These are phyloP conservation scores for Leptinotarsa tumamoca DNA, from an alignment of 2,888 invertebrate species.

Conservation along the genomic window DNA sequence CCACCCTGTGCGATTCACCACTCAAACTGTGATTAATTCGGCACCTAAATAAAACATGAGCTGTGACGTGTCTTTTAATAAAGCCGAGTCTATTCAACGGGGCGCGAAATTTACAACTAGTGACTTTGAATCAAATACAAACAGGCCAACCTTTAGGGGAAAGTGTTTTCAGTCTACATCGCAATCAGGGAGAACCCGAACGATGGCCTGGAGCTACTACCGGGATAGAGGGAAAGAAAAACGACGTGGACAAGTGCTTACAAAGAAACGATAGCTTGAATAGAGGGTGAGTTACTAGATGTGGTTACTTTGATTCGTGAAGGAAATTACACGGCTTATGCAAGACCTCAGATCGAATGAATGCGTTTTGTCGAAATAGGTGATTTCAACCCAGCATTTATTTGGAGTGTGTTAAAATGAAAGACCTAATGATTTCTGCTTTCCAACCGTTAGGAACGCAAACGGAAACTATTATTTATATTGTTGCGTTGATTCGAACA, in stretches of 20 bases:
- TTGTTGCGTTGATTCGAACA: too few species aligned
- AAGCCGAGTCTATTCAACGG: slow-evolving; percentile 51
- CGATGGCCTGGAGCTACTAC: slow-evolving; percentile 1
- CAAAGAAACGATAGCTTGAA: slow-evolving; percentile 29
- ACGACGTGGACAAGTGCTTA: slow-evolving; percentile 32
- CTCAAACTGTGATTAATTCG: slow-evolving; percentile 33
- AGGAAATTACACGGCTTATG: slow-evolving; percentile 27
- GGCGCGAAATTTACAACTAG: slow-evolving; percentile 55
- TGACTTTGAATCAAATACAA: slow-evolving; percentile 54
- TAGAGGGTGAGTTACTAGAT: slow-evolving; percentile 36
- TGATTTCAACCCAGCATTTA: too few species aligned
- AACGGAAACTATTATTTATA: too few species aligned
- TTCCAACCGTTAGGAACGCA: too few species aligned
- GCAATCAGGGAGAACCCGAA: slow-evolving; percentile 46
- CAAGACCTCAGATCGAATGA: slow-evolving; percentile 25
- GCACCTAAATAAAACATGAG: slow-evolving; percentile 55
- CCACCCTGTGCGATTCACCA: not conserved
- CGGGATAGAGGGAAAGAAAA: slow-evolving; percentile 19
- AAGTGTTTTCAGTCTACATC: slow-evolving; percentile 49
- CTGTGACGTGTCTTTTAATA: slow-evolving; percentile 56
- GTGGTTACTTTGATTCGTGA: slow-evolving; percentile 29
- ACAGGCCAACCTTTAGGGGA: slow-evolving; percentile 30
- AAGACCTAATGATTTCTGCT: too few species aligned
- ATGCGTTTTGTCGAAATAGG: slow-evolving; percentile 3
- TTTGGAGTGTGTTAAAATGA: too few species aligned